Conservation (phyloP, 2,888 invertebrate species). For the Ceraclea dissimilis region DNA sequence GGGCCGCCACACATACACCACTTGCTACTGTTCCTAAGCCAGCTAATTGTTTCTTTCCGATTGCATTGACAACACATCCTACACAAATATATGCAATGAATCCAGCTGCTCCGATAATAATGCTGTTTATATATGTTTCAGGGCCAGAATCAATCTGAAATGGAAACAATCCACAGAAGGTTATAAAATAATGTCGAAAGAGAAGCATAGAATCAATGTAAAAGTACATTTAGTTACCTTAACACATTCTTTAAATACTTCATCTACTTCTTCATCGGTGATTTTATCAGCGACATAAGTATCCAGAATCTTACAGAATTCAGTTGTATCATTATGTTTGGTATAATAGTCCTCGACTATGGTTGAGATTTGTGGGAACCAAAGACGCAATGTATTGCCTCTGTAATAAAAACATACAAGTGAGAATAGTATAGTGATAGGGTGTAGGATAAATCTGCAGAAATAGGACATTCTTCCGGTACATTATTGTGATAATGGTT, state of each 20-base stretch:
- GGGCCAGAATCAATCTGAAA: conserved; percentile 43
- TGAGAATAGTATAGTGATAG: not conserved
- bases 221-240: conserved; percentile 6
- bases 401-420: conserved; percentile 34
- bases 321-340: conserved; percentile 29
- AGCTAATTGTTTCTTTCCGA: conserved; percentile 20
- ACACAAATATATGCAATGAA: conserved; percentile 57
- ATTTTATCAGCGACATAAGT: conserved; percentile 21
- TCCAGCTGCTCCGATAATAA: conserved; percentile 56
- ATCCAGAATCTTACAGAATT: conserved; percentile 31
- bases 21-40: conserved; percentile 31
- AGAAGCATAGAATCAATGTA: not conserved
- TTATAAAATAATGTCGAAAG: not conserved
- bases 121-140: conserved; percentile 61
- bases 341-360: conserved; percentile 48
- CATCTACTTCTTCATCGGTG: conserved; percentile 1
- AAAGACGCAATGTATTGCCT: conserved; percentile 73
- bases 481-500: too few species aligned
- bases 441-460: too few species aligned
- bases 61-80: conserved; percentile 41
- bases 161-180: not conserved
- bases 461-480: too few species aligned
- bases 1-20: conserved; percentile 35
- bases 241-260: conserved; percentile 13
- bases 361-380: conserved; percentile 80